Base-by-base conservation (phyloP, 2,888 invertebrate species). In the Aleiodes leptofemur region DNA sequence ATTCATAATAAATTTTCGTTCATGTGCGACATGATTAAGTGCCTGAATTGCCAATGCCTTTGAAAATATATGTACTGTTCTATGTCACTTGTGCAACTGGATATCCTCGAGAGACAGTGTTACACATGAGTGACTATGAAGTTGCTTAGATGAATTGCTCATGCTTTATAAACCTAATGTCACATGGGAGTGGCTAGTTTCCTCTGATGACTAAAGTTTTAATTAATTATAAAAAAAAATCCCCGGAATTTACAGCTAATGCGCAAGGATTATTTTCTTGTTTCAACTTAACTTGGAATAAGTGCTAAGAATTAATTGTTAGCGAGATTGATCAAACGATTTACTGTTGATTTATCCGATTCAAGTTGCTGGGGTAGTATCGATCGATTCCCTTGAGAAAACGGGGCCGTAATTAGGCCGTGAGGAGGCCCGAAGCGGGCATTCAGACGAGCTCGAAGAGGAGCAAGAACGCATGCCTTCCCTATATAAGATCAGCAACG, bases 91-190 rank as follows among this genome's bases (percentile, higher is more conserved):
- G 14, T 38, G 16, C 38, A 64, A 48, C 7, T 14, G 34, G 64
- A 48, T 38, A 64, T 43, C 43, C 14, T 34, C 34, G 43, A 43
- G 68, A 75, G 75, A 74, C 74, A 69, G 66, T 77, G 80, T 81
- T 81, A 79, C 82, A 79, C 80, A 78, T 80, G 78, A 79, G 68
- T 77, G 80, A 72, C 73, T 78, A 75, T 75, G 61, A 69, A 48
- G 78, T 80, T 78, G 81, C 80, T 82, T 81, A 78, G 79, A 81
- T 76, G 79, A 79, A 78, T 76, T 70, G 64, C 74, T 74, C 71
- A 71, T 70, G 70, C 75, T 66, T 0, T 69, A 64, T 50, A 56
- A 51, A 31, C 38, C 48, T 69, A 64, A 69, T 69, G 38, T 38
- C 38, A 55, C 38, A 64, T 64, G 43, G 64, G 64, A 23, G 64